Percentiles rank a stretch among this genome's conserved stretches.
These are phyloP conservation scores for Eulemur rufifrons DNA, from an alignment of 2,113 vertebrate species.

Conservation along the genomic window DNA sequence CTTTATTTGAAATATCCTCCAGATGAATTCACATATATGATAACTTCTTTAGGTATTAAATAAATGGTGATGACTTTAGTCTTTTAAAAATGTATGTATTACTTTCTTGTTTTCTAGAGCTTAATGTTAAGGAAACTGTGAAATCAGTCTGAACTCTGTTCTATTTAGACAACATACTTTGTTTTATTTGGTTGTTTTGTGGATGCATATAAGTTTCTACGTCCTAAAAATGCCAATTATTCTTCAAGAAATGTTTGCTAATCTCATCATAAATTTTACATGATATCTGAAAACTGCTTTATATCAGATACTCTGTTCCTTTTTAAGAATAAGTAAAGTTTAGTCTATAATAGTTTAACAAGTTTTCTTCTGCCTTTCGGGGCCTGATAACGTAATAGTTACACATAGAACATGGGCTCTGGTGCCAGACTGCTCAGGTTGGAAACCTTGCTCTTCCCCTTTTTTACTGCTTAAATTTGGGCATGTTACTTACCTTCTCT, in stretches of 20 bases:
- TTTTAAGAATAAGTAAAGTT: background rate
- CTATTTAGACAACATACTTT: background rate
- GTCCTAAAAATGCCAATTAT: background rate
- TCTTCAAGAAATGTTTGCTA: background rate
- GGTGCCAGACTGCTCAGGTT: background rate
- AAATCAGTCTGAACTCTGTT: background rate
- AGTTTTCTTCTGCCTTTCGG: background rate
- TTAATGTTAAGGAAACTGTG: background rate
- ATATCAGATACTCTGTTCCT: background rate
- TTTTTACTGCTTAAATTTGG: background rate
- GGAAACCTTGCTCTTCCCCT: background rate
- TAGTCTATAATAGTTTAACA: background rate
- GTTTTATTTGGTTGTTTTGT: background rate
- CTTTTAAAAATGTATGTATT: background rate
- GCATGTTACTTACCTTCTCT: background rate
- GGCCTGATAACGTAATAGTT: too few species aligned
- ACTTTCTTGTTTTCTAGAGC: background rate
- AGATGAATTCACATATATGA: background rate
- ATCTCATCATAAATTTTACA: background rate
- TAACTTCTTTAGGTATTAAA: background rate
- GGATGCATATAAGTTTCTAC: background rate
- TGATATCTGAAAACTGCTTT: background rate
- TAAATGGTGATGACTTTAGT: background rate
- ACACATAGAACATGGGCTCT: background rate
- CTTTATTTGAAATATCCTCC: conserved; percentile 2